Conservation (phyloP, 2,113 vertebrate genomes). For the Sciurus niger region DNA sequence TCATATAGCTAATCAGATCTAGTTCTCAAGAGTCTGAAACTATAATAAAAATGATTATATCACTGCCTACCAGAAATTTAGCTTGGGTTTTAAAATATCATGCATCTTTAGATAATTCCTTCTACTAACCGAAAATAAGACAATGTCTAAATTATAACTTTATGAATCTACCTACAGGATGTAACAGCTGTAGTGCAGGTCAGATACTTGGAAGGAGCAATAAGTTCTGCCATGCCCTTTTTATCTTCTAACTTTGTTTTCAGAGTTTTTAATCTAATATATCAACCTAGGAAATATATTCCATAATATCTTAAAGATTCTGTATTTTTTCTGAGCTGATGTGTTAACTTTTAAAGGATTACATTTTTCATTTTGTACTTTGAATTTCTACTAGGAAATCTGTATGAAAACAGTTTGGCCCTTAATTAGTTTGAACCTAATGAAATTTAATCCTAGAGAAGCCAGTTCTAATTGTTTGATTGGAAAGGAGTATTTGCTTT, state of each 20-base stretch:
- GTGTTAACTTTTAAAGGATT: constrained; percentile 41
- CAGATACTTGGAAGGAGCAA: background rate
- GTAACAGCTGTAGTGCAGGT: background rate
- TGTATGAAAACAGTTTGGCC: constrained; percentile 46
- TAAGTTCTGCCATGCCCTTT: constrained; percentile 41
- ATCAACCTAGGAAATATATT: constrained; percentile 25
- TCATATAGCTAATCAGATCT: constrained; percentile 32
- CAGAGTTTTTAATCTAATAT: constrained; percentile 50
- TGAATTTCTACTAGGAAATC: constrained; percentile 60
- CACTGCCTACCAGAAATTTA: constrained; percentile 13
- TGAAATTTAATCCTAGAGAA: constrained; percentile 66
- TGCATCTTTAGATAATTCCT: constrained; percentile 27
- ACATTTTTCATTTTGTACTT: constrained; percentile 56
- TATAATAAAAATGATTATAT: constrained; percentile 10
- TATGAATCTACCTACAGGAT: constrained; percentile 34
- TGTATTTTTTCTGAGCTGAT: constrained; percentile 55
- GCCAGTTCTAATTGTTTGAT: constrained; percentile 57
- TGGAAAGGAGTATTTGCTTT: constrained; percentile 29
- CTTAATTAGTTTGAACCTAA: constrained; percentile 49
- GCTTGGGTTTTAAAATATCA: constrained; percentile 50
- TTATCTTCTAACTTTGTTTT: constrained; percentile 63
- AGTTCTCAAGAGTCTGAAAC: background rate
- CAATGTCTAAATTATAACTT: constrained; percentile 35
- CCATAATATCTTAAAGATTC: constrained; percentile 61
- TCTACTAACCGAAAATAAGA: constrained; percentile 46